Evolutionary conservation across 2,797 vertebrate species (phyloP).

Genomic region (Melanotaenia nigrans): DNA sequence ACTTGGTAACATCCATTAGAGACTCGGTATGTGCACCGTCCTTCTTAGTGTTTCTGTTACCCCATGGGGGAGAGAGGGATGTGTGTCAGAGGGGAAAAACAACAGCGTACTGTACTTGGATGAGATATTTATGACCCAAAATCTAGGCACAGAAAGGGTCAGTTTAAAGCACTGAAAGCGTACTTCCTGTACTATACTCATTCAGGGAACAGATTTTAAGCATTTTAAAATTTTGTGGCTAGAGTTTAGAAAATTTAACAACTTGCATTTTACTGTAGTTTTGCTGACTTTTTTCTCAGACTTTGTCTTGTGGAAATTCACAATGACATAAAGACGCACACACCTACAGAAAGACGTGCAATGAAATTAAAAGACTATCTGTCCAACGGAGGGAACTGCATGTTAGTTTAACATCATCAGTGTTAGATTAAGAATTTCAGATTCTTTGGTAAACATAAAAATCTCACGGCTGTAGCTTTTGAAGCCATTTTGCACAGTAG

Average conservation of each 20-base stretch:
- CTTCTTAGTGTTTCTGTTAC: slow-evolving; percentile 42
- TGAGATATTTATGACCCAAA: slow-evolving; percentile 38
- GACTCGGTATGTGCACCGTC: slow-evolving; percentile 15
- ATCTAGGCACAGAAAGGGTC: slow-evolving; percentile 21
- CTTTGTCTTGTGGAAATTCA: background rate
- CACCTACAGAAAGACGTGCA: no score
- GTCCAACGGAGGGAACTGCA: no score
- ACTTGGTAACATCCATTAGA: slow-evolving; percentile 13
- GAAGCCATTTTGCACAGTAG: no score
- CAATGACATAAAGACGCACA: no score
- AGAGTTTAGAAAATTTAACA: background rate
- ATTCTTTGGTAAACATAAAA: no score
- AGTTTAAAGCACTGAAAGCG: slow-evolving; percentile 22
- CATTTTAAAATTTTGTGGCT: background rate
- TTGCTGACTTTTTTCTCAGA: background rate
- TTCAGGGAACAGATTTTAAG: slow-evolving; percentile 25
- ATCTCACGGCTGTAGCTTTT: no score
- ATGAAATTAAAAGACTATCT: no score
- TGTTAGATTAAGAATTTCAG: no score
- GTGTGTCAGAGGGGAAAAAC: slow-evolving; percentile 44
- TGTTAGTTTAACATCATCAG: no score
- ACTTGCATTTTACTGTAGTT: background rate
- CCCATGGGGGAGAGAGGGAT: slow-evolving; percentile 1
- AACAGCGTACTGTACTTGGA: slow-evolving; percentile 22
- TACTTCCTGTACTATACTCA: slow-evolving; percentile 27